Conservation (phyloP, 2,797 vertebrate species). For the Karalla daura region DNA sequence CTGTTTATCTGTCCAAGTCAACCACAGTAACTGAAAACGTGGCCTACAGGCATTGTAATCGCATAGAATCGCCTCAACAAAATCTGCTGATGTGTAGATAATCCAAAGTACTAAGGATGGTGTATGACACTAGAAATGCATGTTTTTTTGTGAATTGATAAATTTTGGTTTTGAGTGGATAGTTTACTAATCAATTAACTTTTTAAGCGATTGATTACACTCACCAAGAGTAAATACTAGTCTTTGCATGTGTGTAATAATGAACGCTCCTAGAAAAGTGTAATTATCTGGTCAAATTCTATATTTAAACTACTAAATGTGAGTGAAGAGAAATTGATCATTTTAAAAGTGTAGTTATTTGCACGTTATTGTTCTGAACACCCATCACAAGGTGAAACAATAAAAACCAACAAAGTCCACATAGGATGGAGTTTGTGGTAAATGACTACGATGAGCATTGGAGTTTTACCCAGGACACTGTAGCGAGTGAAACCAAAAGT, state of each 20-base stretch:
- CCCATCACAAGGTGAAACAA: no score
- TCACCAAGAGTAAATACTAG: neutral
- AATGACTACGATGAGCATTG: no score
- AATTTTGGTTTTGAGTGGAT: conserved; percentile 1
- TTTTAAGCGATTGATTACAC: neutral
- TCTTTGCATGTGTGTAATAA: neutral
- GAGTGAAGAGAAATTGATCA: neutral
- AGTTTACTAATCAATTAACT: neutral
- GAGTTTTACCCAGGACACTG: no score
- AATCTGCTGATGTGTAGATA: neutral
- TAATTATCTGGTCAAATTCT: neutral
- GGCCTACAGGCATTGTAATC: neutral
- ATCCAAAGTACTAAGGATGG: neutral
- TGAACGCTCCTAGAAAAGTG: neutral
- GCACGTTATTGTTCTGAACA: no score
- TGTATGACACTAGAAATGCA: neutral
- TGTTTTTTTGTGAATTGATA: neutral
- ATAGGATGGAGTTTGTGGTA: no score
- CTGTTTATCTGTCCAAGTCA: neutral
- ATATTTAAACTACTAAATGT: neutral
- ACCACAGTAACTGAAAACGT: conserved; percentile 11
- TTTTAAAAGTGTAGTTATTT: no score
- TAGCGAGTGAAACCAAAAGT: no score
- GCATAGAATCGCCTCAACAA: neutral
- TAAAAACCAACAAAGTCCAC: no score